Evolutionary conservation across 2,797 vertebrate genomes (phyloP).

Genomic region (Takifugu rubripes): DNA sequence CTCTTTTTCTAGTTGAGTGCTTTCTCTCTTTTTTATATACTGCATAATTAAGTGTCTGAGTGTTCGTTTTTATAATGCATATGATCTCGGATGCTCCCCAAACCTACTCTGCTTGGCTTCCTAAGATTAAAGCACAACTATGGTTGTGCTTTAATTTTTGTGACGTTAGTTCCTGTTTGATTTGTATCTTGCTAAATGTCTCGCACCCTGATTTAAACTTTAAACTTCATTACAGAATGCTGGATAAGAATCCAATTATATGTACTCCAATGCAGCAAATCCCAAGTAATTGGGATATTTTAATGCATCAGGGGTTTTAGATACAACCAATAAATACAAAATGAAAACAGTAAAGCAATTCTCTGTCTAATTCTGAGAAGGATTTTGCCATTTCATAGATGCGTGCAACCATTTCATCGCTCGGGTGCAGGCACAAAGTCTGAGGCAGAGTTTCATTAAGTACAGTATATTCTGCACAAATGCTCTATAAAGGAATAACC

Average conservation of each 20-base stretch:
- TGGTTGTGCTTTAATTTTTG: no score
- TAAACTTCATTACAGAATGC: not conserved
- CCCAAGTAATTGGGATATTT: constrained; percentile 4
- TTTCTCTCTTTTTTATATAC: not conserved
- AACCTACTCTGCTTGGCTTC: no score
- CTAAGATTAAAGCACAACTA: no score
- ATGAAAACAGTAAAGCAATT: constrained; percentile 35
- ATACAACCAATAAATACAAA: constrained; percentile 53
- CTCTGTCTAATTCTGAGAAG: constrained; percentile 11
- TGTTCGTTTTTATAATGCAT: no score
- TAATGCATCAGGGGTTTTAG: constrained; percentile 10
- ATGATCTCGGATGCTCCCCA: no score
- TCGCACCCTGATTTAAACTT: no score
- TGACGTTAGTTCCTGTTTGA: no score
- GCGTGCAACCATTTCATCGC: constrained; percentile 38
- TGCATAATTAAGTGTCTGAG: no score
- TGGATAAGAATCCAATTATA: constrained; percentile 14
- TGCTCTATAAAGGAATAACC: no score
- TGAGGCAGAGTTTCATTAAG: not conserved
- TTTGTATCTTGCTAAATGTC: no score
- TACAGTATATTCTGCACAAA: no score
- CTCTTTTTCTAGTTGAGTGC: not conserved
- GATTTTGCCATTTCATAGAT: constrained; percentile 35
- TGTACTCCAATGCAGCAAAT: constrained; percentile 21
- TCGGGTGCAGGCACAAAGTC: constrained; percentile 23